Base-by-base conservation (phyloP, 1,140 invertebrate species). In the Pachypsylla venusta region DNA sequence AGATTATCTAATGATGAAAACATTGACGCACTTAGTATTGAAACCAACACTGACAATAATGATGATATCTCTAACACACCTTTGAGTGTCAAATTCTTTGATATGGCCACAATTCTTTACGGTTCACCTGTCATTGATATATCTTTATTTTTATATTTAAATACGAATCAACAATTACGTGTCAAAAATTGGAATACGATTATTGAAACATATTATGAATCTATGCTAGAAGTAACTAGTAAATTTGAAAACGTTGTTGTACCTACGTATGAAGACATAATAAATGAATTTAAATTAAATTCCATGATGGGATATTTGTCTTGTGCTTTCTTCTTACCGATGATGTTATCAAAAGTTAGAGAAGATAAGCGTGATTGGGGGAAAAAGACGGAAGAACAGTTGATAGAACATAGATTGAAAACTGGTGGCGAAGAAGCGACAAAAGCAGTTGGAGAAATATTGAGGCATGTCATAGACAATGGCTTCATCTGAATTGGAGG, bases 71-170 rank as follows among this genome's bases (percentile, higher is more conserved):
- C n/a, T 12, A 63, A 56, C 0, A 40, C 61, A 10, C 53, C 68
- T 1, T 19, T 68, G 0, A 61, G 65, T n/a, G 63, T 69, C 0
- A 70, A 68, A 56, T 55, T 76, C 1, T 62, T 74, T 24, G 74
- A 76, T 57, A 70, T 75, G 20, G 71, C 67, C 2, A 54, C 67
- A 12, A 26, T 69, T 0, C 59, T 40, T 19, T 72, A 73, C 54
- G 61, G 64, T 0, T 68, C 69, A 13, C 73, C 72, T 0, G 63
- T 66, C 0, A 59, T 70, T 1, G 75, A 77, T 30, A 27, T 76
- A 2, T 67, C 70, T 0, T 70, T 72, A 13, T 72, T 71, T 22
- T 22, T 75, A 0, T 74, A 68, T 60, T 56, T 75, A 4, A 67
- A 67, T 48, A 69, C 68, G 2, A 60, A 64, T 4, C 58, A 27